Base-by-base conservation (phyloP, 1,140 invertebrate genomes). In the Drosophila ficusphila region DNA sequence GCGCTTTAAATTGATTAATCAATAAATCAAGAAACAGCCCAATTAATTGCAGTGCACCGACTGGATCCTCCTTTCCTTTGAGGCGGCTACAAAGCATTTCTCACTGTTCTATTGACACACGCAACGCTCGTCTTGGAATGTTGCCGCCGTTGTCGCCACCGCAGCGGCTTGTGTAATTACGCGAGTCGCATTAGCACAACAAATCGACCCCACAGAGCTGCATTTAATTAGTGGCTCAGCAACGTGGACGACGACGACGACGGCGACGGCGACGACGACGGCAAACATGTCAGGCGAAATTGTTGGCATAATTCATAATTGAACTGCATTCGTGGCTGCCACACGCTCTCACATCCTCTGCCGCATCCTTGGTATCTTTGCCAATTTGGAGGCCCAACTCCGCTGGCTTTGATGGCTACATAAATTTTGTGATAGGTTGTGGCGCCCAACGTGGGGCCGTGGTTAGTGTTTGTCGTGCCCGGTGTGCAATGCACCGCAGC, bases 241-340 rank as follows among this genome's bases (percentile, higher is more conserved):
- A 3, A 34, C 42, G 2, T 31, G 12, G 19, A 7, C 3, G 5
- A 53, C 38, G 39, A 27, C 19, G 12, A 38, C 8, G 39, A 36
- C 4, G 8, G 2, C 51, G 33, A 49, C 19, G 44, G 42, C 53
- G 4, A 4, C n/a, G 23, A 23, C 23, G 33, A 68, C 48, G 46
- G 58, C 58, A 68, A 79, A 74, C 76, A 79, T 76, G 76, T 77
- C 82, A 76, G 53, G 34, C 57, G 42, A 73, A 73, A 86, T 86
- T 77, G 81, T 77, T 88, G 57, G 77, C 82, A 86, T 88, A 88
- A 88, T 86, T 86, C 77, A 86, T 86, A 88, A 86, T 86, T 86
- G 77, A 85, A 85, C 75, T 76, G 81, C 68, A 68, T 57, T 62
- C 46, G 78, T 78, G 57, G 47, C 56, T 49, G 58, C 49, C 58